Base-by-base conservation (phyloP, 2,888 invertebrate genomes). In the Tuta absoluta region DNA sequence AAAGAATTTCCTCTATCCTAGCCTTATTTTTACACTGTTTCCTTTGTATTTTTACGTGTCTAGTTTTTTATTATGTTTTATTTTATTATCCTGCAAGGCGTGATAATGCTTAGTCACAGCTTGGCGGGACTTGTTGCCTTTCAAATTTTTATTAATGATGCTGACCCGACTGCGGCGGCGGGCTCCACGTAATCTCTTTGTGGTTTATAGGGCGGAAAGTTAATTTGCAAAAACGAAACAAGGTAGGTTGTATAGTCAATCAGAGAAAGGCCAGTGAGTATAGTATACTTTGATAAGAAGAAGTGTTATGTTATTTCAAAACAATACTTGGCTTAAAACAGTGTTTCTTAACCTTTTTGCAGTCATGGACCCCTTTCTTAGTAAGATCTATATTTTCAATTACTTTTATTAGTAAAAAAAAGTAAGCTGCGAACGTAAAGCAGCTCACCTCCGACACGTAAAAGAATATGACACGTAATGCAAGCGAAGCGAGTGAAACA, bases 81-180 rank as follows among this genome's bases (percentile, higher is more conserved):
- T 49, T 19, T 49, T 23, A 49, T 49, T 21, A 33, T 24, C 24
- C 56, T 5, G 33, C 56, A 11, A 8, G 63, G 66, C 68, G 64
- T 69, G 64, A 72, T 75, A 77, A 75, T 79, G 84, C 84, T 81
- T 78, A 82, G 82, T 83, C 82, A 83, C 68, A 76, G 63, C 48
- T 66, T 65, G 64, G 62, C 80, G 79, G 73, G 80, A 83, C 82
- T 82, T 82, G 82, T 82, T 83, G 81, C 81, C 81, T 78, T 81
- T 73, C 78, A 75, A 82, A 81, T 80, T 79, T 83, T 82, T 82
- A 84, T 82, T 82, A 82, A 84, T 82, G 82, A 82, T 82, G 77
- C 69, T 69, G 57, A 67, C 64, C 71, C 69, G 67, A 64, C 62
- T 64, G 60, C 68, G 67, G 64, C 67, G 66, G 69, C 67, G 74